A percentile compares a stretch with the other conserved stretches of the same genome.
Conservation (phyloP, 1,140 invertebrate genomes). For the Papilio polyxenes region DNA sequence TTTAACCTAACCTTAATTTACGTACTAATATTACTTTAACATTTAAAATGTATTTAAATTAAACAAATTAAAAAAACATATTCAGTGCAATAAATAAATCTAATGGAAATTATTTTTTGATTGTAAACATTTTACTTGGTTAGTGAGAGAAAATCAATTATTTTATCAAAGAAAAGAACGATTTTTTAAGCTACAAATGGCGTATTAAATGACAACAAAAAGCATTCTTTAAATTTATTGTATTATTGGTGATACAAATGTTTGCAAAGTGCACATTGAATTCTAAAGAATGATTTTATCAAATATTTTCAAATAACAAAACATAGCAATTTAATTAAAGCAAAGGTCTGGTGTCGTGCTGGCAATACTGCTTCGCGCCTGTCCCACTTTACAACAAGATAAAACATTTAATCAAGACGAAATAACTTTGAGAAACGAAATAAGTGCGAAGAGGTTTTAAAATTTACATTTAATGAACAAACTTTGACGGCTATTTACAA, state of each 20-base stretch:
- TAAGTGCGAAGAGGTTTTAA: slow-evolving; percentile 35
- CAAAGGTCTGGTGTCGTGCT: slow-evolving; percentile 28
- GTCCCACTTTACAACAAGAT: slow-evolving; percentile 35
- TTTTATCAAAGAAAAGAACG: too few relatives aligned
- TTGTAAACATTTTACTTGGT: too few relatives aligned
- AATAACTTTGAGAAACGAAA: slow-evolving; percentile 35
- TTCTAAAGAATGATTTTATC: background rate
- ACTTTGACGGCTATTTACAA: slow-evolving; percentile 34
- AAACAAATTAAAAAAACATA: too few relatives aligned
- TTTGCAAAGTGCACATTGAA: background rate
- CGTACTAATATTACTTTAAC: background rate
- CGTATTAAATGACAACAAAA: too few relatives aligned
- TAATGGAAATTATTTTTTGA: too few relatives aligned
- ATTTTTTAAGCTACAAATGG: too few relatives aligned
- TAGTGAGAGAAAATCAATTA: too few relatives aligned
- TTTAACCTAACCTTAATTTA: background rate
- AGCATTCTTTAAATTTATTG: background rate
- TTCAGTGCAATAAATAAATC: too few relatives aligned
- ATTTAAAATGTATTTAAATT: background rate
- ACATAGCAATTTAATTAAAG: slow-evolving; percentile 37
- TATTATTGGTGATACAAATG: background rate
- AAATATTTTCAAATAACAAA: slow-evolving; percentile 31
- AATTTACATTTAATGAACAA: slow-evolving; percentile 40
- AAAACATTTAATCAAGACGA: slow-evolving; percentile 40
- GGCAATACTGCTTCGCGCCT: slow-evolving; percentile 12